A percentile compares a stretch with the other conserved stretches of the same genome.
Evolutionary conservation across 2,888 invertebrate species (phyloP).

Genomic region (Alcis repandata): DNA sequence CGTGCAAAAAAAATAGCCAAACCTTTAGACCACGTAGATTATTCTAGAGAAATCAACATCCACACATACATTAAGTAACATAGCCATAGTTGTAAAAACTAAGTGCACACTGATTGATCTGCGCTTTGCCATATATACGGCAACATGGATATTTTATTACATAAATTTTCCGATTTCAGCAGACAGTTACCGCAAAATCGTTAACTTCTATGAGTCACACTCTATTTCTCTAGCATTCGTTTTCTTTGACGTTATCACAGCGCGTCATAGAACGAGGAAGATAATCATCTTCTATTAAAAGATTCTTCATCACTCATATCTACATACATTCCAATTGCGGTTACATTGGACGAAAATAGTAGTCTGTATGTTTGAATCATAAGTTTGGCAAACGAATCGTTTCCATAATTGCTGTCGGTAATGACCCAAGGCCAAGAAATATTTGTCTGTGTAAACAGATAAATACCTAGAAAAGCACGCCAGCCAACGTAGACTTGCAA

Average conservation of each 20-base stretch:
- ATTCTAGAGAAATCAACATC: no score
- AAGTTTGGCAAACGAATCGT: conserved; percentile 72
- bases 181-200: background rate
- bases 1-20: no score
- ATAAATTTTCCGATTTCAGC: background rate
- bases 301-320: conserved; percentile 46
- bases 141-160: background rate
- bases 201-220: conserved; percentile 16
- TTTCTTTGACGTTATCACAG: conserved; percentile 37
- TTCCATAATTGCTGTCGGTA: conserved; percentile 65
- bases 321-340: conserved; percentile 64
- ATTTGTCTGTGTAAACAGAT: conserved; percentile 55
- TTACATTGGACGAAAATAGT: conserved; percentile 64
- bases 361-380: conserved; percentile 75
- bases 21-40: no score
- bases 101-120: no score
- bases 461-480: conserved; percentile 29
- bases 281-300: conserved; percentile 33
- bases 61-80: no score
- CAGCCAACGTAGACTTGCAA: background rate
- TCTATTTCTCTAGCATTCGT: conserved; percentile 12
- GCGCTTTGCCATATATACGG: no score
- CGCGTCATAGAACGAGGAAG: conserved; percentile 38
- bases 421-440: conserved; percentile 59
- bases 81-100: no score